These are phyloP conservation scores for Todus mexicanus DNA, from an alignment of 2,797 vertebrate species.

Conservation along the genomic window DNA sequence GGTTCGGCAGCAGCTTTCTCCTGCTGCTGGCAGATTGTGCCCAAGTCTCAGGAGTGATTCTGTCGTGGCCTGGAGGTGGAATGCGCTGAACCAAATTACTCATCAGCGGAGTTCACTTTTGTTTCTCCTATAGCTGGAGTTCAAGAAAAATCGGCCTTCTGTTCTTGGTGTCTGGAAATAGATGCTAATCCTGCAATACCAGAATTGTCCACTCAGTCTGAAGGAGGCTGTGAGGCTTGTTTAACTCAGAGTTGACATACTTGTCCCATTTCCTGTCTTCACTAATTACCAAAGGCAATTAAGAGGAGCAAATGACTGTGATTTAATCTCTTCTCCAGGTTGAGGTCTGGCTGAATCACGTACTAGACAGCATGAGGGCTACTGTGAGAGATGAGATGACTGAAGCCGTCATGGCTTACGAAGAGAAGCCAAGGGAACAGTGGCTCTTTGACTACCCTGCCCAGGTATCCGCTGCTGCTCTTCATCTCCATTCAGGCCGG, in stretches of 20 bases:
- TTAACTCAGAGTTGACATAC: neutral
- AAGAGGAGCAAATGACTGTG: neutral
- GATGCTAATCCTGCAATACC: neutral
- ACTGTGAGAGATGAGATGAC: conserved; percentile 87
- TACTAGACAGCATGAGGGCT: conserved; percentile 86
- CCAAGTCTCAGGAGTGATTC: neutral
- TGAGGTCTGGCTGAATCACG: conserved; percentile 87
- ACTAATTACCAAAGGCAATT: neutral
- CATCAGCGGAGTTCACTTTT: neutral
- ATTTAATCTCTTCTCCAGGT: conserved; percentile 75
- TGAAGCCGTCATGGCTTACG: conserved; percentile 81
- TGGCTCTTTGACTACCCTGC: conserved; percentile 97
- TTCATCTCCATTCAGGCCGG: neutral
- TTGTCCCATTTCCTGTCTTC: neutral
- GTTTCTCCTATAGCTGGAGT: neutral
- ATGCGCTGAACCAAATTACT: neutral
- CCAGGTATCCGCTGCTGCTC: conserved; percentile 80
- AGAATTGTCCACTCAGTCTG: too few relatives aligned
- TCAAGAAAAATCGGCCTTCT: neutral
- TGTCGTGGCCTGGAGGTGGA: neutral
- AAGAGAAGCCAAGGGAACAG: conserved; percentile 92
- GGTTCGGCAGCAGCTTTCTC: neutral
- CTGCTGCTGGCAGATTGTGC: neutral
- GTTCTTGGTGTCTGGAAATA: neutral
- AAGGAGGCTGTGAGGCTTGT: neutral